phyloP scores from a whole-genome alignment of 2,888 invertebrate species.

The Eustalomyia histrio region DNA sequence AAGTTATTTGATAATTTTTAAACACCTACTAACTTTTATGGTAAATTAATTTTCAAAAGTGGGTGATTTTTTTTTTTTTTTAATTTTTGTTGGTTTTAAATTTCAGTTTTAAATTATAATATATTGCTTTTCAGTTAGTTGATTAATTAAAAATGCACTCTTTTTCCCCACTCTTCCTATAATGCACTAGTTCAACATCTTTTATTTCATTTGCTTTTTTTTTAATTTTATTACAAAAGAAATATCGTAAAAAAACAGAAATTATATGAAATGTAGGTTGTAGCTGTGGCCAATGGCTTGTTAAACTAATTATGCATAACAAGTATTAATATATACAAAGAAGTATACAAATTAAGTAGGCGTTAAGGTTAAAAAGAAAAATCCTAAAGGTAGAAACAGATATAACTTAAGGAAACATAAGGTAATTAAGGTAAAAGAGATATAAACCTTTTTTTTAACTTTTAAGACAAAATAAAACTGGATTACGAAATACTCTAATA shows the following conservation, averaged over 20 bases:
- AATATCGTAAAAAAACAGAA: constrained; percentile 1
- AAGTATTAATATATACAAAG: neutral
- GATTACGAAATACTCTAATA: neutral
- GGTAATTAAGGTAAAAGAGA: neutral
- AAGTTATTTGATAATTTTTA: neutral
- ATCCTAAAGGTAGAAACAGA: constrained; percentile 1
- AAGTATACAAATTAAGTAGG: constrained; percentile 46
- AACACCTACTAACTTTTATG: constrained; percentile 13
- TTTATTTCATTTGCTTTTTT: neutral
- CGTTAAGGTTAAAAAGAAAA: constrained; percentile 33
- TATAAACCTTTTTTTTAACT: neutral
- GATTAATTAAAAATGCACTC: constrained; percentile 40
- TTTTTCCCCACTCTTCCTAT: neutral
- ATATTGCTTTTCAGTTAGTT: constrained; percentile 9
- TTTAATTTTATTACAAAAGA: constrained; percentile 6
- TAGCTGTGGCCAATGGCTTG: constrained; percentile 30
- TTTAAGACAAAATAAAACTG: neutral
- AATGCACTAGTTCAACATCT: neutral
- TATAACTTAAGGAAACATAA: neutral
- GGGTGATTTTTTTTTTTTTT: neutral
- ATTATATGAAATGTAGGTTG: constrained; percentile 43
- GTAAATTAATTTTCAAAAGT: constrained; percentile 30
- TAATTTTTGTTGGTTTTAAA: constrained; percentile 9
- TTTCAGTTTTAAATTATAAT: constrained; percentile 8
- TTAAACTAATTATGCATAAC: constrained; percentile 32